Evolutionary conservation across 2,113 vertebrate genomes (phyloP).

Genomic region (Toxotes jaculatrix): DNA sequence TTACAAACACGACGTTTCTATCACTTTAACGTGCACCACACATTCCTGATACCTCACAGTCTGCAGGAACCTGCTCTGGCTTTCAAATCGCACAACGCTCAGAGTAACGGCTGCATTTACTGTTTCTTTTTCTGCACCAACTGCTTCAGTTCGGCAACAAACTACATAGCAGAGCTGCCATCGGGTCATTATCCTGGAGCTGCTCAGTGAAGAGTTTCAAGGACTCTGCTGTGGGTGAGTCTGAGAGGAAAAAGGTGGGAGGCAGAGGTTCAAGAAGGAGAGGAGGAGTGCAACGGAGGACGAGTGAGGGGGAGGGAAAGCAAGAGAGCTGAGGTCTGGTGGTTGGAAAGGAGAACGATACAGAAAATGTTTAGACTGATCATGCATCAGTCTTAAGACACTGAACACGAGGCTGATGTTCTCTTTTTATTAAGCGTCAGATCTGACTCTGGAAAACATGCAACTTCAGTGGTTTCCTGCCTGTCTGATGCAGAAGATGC

Average conservation of each 20-base stretch:
- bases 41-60: too few species aligned
- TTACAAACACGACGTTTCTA: neutral
- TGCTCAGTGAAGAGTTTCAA: constrained; percentile 31
- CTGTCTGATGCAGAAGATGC: too few species aligned
- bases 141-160: neutral
- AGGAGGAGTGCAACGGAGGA: constrained; percentile 38
- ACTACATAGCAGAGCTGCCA: constrained; percentile 2
- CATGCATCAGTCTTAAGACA: neutral
- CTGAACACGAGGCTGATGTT: neutral
- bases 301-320: constrained; percentile 49
- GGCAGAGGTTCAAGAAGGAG: constrained; percentile 33
- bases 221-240: constrained; percentile 42
- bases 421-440: neutral
- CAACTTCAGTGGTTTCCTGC: too few species aligned
- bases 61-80: neutral
- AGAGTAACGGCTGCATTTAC: neutral
- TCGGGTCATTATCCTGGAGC: constrained; percentile 40
- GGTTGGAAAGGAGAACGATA: constrained; percentile 52
- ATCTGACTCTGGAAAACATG: neutral
- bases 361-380: constrained; percentile 14
- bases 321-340: constrained; percentile 26
- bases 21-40: neutral
- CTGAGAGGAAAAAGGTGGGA: constrained; percentile 47
- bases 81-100: neutral
- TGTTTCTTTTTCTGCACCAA: neutral